Conservation (phyloP, 2,113 vertebrate genomes). For the Myotis brandtii region DNA sequence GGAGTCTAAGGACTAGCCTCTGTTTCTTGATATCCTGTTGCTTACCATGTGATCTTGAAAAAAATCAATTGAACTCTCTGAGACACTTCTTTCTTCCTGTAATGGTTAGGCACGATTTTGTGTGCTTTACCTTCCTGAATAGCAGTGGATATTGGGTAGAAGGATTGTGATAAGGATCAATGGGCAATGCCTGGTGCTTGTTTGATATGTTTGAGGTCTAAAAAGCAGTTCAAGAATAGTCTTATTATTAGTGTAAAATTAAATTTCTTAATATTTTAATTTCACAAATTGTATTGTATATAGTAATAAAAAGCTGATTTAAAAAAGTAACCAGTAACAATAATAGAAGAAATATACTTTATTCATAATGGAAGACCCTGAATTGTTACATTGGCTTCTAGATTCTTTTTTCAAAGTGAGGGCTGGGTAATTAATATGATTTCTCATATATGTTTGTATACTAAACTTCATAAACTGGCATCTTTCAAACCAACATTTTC, state of each 20-base stretch:
- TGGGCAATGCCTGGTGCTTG: not conserved
- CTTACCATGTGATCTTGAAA: not conserved
- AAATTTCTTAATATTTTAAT: not conserved
- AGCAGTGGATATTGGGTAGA: not conserved
- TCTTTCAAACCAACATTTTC: not conserved
- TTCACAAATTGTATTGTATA: not conserved
- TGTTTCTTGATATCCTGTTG: not conserved
- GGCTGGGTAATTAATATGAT: not conserved
- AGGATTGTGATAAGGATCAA: not conserved
- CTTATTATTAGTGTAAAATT: not conserved
- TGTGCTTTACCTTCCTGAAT: not conserved
- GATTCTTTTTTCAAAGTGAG: conserved; percentile 1
- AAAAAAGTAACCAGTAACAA: not conserved
- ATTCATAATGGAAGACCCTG: not conserved
- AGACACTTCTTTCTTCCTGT: not conserved
- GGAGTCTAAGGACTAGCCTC: not conserved
- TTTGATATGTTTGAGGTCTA: not conserved
- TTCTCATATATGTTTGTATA: not conserved
- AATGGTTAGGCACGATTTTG: not conserved
- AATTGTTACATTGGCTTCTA: not conserved
- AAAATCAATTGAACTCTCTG: not conserved
- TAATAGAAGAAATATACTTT: not conserved
- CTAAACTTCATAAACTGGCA: not conserved
- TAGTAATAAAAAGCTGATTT: not conserved
- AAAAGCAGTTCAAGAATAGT: not conserved